Base-by-base conservation (phyloP, 2,113 vertebrate genomes). In the Engystomops pustulosus region DNA sequence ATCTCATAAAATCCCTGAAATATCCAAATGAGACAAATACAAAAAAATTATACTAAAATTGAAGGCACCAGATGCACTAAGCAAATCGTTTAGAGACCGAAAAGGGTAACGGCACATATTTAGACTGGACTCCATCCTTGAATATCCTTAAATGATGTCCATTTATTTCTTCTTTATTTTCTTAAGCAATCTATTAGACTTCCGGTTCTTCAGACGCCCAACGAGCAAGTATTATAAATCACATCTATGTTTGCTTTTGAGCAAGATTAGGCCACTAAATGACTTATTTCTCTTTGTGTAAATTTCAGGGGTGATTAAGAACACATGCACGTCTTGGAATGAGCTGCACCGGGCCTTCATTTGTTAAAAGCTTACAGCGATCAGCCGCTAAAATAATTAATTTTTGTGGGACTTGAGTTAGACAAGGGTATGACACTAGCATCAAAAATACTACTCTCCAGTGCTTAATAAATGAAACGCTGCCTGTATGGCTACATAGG, bases 251-350 rank as follows among this genome's bases (percentile, higher is more conserved):
- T 70, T 34, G 45, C 27, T 34, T 70, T 27, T 12, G n/a, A 27
- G 49, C 20, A 25, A 36, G 60, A 70, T 70, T 49, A 55, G 23
- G 23, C 32, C 34, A 30, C 38, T 81, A 71, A 71, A 71, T 55
- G 14, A 81, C 34, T 70, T 81, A 80, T 51, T 69, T 69, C n/a
- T 45, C 30, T 80, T 69, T 80, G 79, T 80, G 20, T 69, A 69
- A 30, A 67, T 80, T 47, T 67, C 27, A 51, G 41, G 44, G 41
- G 4, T 51, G 62, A 68, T 69, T 69, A 51, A 68, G 30, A 80
- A 36, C 79, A 80, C 79, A 69, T 69, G 44, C 62, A 80, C 27
- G 30, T 68, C 68, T 51, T 69, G 18, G 65, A 80, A 80, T 49
- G 27, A 81, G 32, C 41, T 38, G 79, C 34, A 9, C 18, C 9